phyloP scores from a whole-genome alignment of 2,888 invertebrate genomes.

The Griposia aprilina region DNA sequence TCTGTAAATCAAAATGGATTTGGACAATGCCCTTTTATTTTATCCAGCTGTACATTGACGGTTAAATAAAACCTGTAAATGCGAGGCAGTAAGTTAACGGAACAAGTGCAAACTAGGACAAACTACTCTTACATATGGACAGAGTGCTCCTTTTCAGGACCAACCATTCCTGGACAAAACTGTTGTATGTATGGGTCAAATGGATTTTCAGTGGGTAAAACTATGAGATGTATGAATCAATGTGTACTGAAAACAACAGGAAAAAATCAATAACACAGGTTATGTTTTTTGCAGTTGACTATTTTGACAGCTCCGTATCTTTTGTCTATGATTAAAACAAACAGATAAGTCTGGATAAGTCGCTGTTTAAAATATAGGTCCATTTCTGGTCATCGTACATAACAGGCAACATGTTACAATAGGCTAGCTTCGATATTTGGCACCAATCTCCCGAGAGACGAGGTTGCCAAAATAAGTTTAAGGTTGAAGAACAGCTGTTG shows the following conservation, averaged over 20 bases:
- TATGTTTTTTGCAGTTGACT: not conserved
- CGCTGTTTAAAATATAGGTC: not conserved
- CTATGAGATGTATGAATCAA: not conserved
- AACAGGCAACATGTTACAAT: not conserved
- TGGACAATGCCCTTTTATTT: not conserved
- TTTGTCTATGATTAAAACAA: not conserved
- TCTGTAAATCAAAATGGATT: not conserved
- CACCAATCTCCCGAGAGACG: not conserved
- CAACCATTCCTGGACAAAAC: constrained; percentile 2
- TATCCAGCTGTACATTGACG: not conserved
- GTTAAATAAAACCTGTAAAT: constrained; percentile 46
- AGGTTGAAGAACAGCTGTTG: not conserved
- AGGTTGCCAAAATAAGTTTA: constrained; percentile 5
- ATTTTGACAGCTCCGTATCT: not conserved
- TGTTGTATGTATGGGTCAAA: constrained; percentile 15
- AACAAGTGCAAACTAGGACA: constrained; percentile 49
- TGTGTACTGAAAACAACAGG: not conserved
- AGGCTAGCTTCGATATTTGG: not conserved
- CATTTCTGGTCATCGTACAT: not conserved
- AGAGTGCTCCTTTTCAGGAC: not conserved
- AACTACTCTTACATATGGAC: constrained; percentile 9
- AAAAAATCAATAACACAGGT: no score
- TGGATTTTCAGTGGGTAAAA: not conserved
- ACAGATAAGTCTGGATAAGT: no score
- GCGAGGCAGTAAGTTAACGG: constrained; percentile 26